Evolutionary conservation across 2,113 vertebrate genomes (phyloP).

Genomic region (Benitochromis conjunctus): DNA sequence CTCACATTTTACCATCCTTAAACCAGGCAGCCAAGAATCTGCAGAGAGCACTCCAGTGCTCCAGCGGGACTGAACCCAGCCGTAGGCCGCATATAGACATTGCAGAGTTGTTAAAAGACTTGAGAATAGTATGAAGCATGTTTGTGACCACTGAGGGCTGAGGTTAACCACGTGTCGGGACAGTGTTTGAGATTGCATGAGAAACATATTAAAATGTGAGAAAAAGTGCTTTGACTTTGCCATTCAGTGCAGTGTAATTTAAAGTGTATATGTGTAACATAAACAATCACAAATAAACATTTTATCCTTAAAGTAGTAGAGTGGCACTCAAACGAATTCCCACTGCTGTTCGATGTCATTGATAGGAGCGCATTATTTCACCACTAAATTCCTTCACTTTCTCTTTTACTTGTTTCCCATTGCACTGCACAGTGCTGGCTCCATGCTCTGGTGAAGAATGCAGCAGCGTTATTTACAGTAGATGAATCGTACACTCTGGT

Average conservation of each 20-base stretch:
- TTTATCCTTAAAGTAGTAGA: neutral
- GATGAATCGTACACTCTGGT: constrained; percentile 16
- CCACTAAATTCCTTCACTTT: neutral
- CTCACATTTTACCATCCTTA: constrained; percentile 49
- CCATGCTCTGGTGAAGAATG: constrained; percentile 45
- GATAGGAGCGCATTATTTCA: neutral
- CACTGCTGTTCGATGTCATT: neutral
- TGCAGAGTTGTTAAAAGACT: constrained; percentile 79
- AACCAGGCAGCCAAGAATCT: constrained; percentile 69
- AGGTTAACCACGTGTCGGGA: neutral
- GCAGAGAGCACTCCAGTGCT: constrained; percentile 75
- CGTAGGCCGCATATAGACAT: constrained; percentile 73
- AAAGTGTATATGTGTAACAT: neutral
- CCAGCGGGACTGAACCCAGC: constrained; percentile 48
- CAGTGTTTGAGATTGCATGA: neutral
- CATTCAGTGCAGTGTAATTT: neutral
- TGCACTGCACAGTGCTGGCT: neutral
- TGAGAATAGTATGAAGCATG: constrained; percentile 76
- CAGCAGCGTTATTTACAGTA: constrained; percentile 63
- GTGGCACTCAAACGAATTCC: neutral
- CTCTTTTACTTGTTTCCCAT: neutral
- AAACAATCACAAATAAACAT: neutral
- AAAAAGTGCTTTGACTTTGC: neutral
- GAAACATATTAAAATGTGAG: neutral
- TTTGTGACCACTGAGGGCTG: neutral